Evolutionary conservation across 2,888 invertebrate species (phyloP).

Genomic region (Cephus runcator): DNA sequence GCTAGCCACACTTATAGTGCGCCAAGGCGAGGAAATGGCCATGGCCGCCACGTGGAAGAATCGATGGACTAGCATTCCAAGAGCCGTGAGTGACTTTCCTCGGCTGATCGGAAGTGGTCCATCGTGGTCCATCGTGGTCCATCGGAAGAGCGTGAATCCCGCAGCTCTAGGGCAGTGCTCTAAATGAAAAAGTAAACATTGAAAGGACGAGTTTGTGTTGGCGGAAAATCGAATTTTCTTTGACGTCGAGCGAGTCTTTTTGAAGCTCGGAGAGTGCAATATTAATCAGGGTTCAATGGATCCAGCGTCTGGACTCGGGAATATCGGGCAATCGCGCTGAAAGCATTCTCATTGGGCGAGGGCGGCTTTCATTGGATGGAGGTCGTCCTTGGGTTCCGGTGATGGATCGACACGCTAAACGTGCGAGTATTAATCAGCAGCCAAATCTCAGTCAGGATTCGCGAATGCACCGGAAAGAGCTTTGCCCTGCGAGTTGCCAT

Average conservation of each 20-base stretch:
- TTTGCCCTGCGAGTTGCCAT: not conserved
- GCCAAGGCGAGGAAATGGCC: too few relatives aligned
- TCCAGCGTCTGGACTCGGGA: conserved; percentile 7
- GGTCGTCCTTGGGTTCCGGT: not conserved
- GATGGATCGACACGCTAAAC: conserved; percentile 1
- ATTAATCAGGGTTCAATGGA: conserved; percentile 5
- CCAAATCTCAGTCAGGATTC: not conserved
- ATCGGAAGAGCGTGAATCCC: not conserved
- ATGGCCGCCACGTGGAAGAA: not conserved
- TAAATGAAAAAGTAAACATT: not conserved
- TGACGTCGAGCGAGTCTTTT: not conserved
- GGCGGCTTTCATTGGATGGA: conserved; percentile 1
- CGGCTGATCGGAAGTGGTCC: not conserved
- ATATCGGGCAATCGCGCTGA: conserved; percentile 9
- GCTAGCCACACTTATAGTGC: not conserved
- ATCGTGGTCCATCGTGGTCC: not conserved
- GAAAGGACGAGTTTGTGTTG: not conserved
- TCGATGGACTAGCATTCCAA: not conserved
- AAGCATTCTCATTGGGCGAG: conserved; percentile 4
- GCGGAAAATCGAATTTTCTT: not conserved
- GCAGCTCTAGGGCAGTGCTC: not conserved
- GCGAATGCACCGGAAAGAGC: not conserved
- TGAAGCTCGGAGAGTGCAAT: not conserved
- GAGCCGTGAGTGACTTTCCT: not conserved
- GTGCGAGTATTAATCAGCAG: not conserved